Conservation (phyloP, 1,140 invertebrate species). For the Pseudomyrmex dendroicus region DNA sequence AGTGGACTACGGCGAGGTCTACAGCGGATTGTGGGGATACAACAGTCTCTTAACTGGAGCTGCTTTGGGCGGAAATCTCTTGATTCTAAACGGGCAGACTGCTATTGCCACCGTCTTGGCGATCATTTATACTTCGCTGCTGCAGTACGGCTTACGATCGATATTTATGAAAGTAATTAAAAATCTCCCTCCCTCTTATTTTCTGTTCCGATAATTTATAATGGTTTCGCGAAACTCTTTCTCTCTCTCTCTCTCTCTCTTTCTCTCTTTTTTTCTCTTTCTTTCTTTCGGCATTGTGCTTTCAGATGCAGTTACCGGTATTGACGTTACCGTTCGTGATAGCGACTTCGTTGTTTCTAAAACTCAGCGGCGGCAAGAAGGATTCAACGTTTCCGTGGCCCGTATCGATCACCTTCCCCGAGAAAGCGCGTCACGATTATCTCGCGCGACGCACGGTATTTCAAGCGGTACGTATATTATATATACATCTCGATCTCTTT, state of each 20-base stretch:
- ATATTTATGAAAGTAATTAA: conserved; percentile 72
- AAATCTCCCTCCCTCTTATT: neutral
- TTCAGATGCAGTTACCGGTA: conserved; percentile 79
- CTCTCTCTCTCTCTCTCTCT: no score
- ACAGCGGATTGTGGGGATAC: conserved; percentile 83
- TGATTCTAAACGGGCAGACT: conserved; percentile 81
- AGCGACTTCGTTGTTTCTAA: conserved; percentile 80
- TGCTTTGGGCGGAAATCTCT: conserved; percentile 81
- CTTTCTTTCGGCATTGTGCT: conserved; percentile 25
- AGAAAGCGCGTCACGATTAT: conserved; percentile 79
- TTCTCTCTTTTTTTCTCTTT: no score
- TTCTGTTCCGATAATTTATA: conserved; percentile 3
- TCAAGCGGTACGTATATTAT: conserved; percentile 55
- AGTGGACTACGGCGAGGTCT: conserved; percentile 74
- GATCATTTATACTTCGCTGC: conserved; percentile 78
- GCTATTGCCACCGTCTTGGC: conserved; percentile 77
- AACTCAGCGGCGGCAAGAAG: conserved; percentile 71
- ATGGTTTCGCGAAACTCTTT: neutral
- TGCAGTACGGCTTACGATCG: conserved; percentile 77
- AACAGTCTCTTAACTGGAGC: conserved; percentile 81
- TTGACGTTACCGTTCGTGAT: conserved; percentile 82
- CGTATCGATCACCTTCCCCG: conserved; percentile 76
- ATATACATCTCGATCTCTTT: neutral
- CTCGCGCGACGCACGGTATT: conserved; percentile 2
- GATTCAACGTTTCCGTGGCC: conserved; percentile 73